Percentiles rank a stretch among this genome's conserved stretches.
phyloP scores from a whole-genome alignment of 2,797 vertebrate genomes.

The Tolypeutes matacus region DNA sequence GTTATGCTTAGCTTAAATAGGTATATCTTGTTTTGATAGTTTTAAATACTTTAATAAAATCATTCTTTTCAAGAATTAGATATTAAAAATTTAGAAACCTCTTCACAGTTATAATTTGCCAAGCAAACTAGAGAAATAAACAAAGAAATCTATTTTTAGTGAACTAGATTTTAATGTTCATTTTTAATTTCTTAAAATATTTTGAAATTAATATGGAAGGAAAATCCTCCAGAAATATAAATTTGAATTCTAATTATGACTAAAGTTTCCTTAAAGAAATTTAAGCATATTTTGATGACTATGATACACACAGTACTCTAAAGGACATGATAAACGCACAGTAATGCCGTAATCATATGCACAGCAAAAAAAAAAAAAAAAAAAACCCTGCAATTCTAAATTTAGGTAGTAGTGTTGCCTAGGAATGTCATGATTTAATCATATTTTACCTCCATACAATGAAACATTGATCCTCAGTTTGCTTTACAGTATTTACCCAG shows the following conservation, averaged over 20 bases:
- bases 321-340: neutral
- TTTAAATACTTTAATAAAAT: neutral
- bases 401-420: neutral
- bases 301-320: neutral
- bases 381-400: neutral
- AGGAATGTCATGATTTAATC: neutral
- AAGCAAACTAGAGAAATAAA: neutral
- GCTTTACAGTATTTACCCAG: neutral
- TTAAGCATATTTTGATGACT: neutral
- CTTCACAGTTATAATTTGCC: neutral
- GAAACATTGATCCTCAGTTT: neutral
- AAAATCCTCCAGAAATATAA: neutral
- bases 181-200: neutral
- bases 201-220: neutral
- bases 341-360: neutral
- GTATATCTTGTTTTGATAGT: neutral
- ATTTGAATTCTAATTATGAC: neutral
- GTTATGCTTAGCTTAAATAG: neutral
- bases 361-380: neutral
- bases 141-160: neutral
- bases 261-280: neutral
- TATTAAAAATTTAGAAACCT: neutral
- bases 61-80: neutral
- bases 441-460: neutral
- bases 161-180: neutral